Percentiles rank a stretch among this genome's conserved stretches.
Conservation (phyloP, 2,113 vertebrate genomes). For the pig (Sus scrofa) region DNA sequence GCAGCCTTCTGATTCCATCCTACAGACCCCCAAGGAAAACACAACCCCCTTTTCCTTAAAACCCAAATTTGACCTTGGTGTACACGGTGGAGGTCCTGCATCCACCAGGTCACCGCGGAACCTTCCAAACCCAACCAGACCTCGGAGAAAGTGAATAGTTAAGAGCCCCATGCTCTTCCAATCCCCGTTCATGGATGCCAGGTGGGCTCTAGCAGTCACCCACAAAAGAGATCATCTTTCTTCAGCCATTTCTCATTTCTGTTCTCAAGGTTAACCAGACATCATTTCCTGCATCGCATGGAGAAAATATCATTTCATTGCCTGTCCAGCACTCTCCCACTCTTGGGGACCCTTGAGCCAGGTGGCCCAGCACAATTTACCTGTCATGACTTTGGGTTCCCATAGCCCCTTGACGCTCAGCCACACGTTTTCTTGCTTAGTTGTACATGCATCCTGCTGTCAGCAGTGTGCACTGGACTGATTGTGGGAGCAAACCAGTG, state of each 20-base stretch:
- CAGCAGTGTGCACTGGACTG: accelerated
- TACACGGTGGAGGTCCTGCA: accelerated
- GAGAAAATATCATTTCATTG: background rate
- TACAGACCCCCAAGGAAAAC: background rate
- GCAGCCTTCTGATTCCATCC: background rate
- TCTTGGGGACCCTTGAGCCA: background rate
- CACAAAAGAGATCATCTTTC: background rate
- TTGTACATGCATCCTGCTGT: no score
- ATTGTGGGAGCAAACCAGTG: no score
- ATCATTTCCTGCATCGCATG: accelerated
- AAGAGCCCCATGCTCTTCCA: background rate
- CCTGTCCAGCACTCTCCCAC: accelerated
- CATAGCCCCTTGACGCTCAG: no score
- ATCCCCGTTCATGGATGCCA: accelerated
- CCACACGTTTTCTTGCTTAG: no score
- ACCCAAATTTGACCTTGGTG: background rate
- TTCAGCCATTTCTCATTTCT: accelerated
- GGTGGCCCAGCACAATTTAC: no score
- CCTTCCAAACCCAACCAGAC: no score
- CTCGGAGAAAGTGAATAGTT: background rate
- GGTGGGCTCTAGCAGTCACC: background rate
- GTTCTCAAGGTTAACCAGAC: no score
- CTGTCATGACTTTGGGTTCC: background rate
- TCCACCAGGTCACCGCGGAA: accelerated
- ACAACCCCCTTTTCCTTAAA: no score